Evolutionary conservation across 2,888 invertebrate genomes (phyloP), one percentile per base, ranked within the genome.

Genomic region (Hecatera dysodea): DNA sequence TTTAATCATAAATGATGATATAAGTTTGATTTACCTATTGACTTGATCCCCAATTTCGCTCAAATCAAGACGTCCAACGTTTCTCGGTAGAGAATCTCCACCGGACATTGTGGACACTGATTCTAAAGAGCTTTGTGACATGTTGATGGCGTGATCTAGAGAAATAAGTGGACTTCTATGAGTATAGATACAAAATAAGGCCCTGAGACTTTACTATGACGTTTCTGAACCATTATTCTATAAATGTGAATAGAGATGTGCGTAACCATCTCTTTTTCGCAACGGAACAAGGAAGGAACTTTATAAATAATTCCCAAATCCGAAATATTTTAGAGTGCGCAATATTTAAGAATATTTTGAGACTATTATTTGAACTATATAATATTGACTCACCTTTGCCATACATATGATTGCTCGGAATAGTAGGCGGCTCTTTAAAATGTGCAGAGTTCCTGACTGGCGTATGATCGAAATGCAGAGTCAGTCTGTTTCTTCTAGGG

Each of bases 71-170:
- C 93, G 89, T 19, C 93, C 92, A 52, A 87, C 79, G 80, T 95
- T 95, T 77, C 95, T 90, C 1, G 96, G 96, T 33, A 96, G 89
- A 4, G 95, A 95, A 72, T 96, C 96, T 0, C 95, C 97, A 50
- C 97, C 97, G 5, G 97, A 97, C 95, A 97, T 96, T 12, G 97
- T 97, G 0, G 97, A 97, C 39, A 97, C 97, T 0, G 98, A 98
- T 89, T 98, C 98, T 61, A 98, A 96, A 79, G 98, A 98, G 82
- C 97, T 96, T 83, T 98, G 98, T 64, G 98, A 98, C 87, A 96
- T 95, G 71, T 98, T 98, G 91, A 97, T 98, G 72, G 97, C 95
- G 81, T 97, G 96, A 85, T 97, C 97, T 97, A 91, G 85, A n/a
- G 2, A 29, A 22, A 68, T 7, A 67, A 44, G 46, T 12, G 8